These are phyloP conservation scores for Porites divaricata DNA, from an alignment of 92 coral and sea anemone genomes.

Conservation along the genomic window DNA sequence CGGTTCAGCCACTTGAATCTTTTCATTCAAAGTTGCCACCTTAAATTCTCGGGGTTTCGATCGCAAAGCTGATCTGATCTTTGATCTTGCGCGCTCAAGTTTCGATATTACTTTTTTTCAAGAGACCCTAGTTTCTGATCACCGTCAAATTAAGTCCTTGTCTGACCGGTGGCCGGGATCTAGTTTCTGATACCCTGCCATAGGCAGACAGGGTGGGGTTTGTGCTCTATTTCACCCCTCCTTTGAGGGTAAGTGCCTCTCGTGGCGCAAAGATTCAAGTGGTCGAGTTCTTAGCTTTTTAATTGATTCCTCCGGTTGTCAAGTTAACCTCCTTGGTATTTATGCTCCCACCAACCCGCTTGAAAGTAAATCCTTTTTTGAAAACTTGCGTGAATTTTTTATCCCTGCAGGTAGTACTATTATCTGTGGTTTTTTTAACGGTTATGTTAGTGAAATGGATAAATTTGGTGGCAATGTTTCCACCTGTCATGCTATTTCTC, in stretches of 20 bases:
- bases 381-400: slow-evolving; percentile 7
- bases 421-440: slow-evolving; percentile 50
- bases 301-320: background rate
- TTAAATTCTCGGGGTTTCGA: slow-evolving; percentile 16
- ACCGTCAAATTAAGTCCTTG: background rate
- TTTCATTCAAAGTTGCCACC: background rate
- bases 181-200: slow-evolving; percentile 26
- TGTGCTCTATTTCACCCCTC: background rate
- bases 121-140: background rate
- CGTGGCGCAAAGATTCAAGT: background rate
- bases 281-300: slow-evolving; percentile 2
- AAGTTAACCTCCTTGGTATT: slow-evolving; percentile 16
- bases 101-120: slow-evolving; percentile 15
- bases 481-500: background rate
- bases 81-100: background rate
- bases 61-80: background rate
- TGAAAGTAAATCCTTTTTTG: slow-evolving; percentile 28
- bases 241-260: background rate
- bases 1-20: background rate
- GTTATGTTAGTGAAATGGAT: slow-evolving; percentile 14
- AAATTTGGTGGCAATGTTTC: slow-evolving; percentile 29
- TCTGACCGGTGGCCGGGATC: slow-evolving; percentile 10
- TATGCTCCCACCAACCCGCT: slow-evolving; percentile 37
- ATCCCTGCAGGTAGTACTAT: background rate
- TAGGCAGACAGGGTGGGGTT: slow-evolving; percentile 31